phyloP scores from a whole-genome alignment of 2,113 vertebrate species.

The Ceuthmochares aereus region DNA sequence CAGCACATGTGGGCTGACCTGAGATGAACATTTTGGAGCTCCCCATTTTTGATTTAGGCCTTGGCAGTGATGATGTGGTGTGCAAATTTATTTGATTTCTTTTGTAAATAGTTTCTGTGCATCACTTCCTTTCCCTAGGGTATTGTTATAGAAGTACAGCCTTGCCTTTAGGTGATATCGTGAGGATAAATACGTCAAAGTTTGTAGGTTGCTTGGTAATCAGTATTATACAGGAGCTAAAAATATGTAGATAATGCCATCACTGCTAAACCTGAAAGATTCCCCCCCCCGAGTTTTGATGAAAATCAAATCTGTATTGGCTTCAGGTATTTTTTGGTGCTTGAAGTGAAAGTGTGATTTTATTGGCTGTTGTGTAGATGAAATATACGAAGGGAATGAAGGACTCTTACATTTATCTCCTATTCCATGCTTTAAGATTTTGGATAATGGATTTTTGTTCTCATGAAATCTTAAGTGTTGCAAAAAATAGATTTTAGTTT shows the following conservation, averaged over 20 bases:
- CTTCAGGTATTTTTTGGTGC: not conserved
- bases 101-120: not conserved
- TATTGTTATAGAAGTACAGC: not conserved
- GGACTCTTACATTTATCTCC: not conserved
- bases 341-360: not conserved
- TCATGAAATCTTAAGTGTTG: not conserved
- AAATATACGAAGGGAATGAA: not conserved
- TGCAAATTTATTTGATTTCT: not conserved
- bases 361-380: not conserved
- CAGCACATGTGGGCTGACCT: not conserved
- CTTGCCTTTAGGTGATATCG: not conserved
- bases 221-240: not conserved
- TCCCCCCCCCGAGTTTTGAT: not conserved
- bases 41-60: not conserved
- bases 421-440: not conserved
- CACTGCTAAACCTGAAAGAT: not conserved
- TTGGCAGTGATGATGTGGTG: not conserved
- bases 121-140: fast-evolving
- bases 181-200: not conserved
- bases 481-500: not conserved
- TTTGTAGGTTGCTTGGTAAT: not conserved
- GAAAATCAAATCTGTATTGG: not conserved
- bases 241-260: not conserved
- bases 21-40: not conserved
- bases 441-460: not conserved